These are phyloP conservation scores for Platycercus adscitus DNA, from an alignment of 2,113 vertebrate species.

Conservation along the genomic window DNA sequence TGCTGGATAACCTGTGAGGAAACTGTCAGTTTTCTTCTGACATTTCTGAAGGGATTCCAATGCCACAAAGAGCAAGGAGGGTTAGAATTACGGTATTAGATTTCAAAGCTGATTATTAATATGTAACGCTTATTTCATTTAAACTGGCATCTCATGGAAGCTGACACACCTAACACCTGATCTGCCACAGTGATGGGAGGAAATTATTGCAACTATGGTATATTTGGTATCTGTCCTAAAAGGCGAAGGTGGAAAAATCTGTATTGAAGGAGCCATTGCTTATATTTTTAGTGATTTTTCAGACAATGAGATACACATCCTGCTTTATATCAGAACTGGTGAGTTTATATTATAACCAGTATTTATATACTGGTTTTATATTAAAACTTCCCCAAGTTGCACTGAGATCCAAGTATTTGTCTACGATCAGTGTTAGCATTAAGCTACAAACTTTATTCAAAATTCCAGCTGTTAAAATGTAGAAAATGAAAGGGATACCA, in stretches of 20 bases:
- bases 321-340: constrained; percentile 35
- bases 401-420: constrained; percentile 35
- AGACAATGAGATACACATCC: not conserved
- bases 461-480: constrained; percentile 64
- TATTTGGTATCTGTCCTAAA: constrained; percentile 10
- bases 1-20: constrained; percentile 18
- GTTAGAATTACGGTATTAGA: constrained; percentile 37
- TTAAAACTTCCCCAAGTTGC: not conserved
- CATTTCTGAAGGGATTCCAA: constrained; percentile 19
- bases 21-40: not conserved
- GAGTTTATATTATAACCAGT: not conserved
- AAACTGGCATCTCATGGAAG: constrained; percentile 17
- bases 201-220: not conserved
- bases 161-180: constrained; percentile 32
- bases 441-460: constrained; percentile 37
- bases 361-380: not conserved
- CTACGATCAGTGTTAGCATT: not conserved
- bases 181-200: not conserved
- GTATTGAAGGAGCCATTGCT: not conserved
- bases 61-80: not conserved
- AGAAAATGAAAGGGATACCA: constrained; percentile 8
- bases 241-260: constrained; percentile 21
- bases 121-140: constrained; percentile 8
- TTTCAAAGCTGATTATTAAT: constrained; percentile 54
- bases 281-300: constrained; percentile 36